Evolutionary conservation across 2,888 invertebrate genomes (phyloP).

Genomic region (Portevinia maculata): DNA sequence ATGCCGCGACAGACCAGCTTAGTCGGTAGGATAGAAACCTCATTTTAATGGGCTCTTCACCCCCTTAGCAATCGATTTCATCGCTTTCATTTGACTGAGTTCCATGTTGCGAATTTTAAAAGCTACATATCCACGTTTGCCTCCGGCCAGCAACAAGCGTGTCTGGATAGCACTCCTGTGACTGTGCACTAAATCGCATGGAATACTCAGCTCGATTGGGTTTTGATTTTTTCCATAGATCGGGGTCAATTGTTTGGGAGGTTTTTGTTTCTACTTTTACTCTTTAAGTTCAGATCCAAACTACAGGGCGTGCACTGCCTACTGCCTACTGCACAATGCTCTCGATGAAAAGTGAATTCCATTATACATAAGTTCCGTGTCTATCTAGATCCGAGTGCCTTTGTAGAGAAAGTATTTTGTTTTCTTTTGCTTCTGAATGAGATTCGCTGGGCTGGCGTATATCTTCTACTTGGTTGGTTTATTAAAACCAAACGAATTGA

Average conservation of each 20-base stretch:
- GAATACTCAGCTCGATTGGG: slow-evolving; percentile 65
- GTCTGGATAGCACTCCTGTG: background rate
- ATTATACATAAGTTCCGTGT: slow-evolving; percentile 40
- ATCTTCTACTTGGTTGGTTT: slow-evolving; percentile 11
- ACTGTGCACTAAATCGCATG: slow-evolving; percentile 57
- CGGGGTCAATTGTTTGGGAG: slow-evolving; percentile 62
- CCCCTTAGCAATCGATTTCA: slow-evolving; percentile 57
- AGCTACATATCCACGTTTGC: background rate
- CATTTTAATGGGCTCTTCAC: slow-evolving; percentile 41
- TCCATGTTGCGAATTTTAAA: slow-evolving; percentile 24
- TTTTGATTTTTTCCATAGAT: slow-evolving; percentile 64
- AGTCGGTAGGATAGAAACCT: slow-evolving; percentile 11
- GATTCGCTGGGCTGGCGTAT: slow-evolving; percentile 1
- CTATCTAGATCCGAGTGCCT: slow-evolving; percentile 21
- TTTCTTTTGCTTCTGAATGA: slow-evolving; percentile 11
- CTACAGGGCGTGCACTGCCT: slow-evolving; percentile 29
- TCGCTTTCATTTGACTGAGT: slow-evolving; percentile 51
- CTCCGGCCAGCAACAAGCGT: background rate
- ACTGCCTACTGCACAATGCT: slow-evolving; percentile 18
- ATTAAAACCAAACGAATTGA: slow-evolving; percentile 40
- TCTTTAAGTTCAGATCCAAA: too few species aligned
- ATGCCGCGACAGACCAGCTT: slow-evolving; percentile 20
- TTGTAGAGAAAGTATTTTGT: slow-evolving; percentile 51
- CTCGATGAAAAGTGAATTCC: slow-evolving; percentile 66
- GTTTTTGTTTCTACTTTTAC: slow-evolving; percentile 11